These are phyloP conservation scores for Alca torda DNA, from an alignment of 2,797 vertebrate species.

Conservation along the genomic window DNA sequence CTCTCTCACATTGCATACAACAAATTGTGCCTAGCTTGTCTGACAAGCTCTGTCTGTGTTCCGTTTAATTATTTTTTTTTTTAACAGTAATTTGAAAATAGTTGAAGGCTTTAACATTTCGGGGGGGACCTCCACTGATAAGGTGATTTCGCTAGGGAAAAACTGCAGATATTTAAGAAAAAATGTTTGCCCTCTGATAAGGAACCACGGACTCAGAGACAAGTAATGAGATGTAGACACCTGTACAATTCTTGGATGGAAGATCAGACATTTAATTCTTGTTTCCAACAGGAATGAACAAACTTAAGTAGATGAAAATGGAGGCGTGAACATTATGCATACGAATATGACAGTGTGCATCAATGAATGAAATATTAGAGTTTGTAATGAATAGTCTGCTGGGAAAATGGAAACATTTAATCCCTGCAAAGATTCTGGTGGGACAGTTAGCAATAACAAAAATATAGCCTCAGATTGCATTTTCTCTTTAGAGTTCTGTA, in stretches of 20 bases:
- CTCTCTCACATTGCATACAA: not conserved
- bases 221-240: not conserved
- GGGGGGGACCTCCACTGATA: not conserved
- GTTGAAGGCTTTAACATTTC: not conserved
- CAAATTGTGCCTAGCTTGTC: not conserved
- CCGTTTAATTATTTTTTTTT: not conserved
- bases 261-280: not conserved
- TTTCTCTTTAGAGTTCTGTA: not conserved
- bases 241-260: not conserved
- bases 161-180: not conserved
- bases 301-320: not conserved
- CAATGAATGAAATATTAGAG: not conserved
- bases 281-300: not conserved
- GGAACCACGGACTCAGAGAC: not conserved
- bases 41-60: not conserved
- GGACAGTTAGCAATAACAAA: not conserved
- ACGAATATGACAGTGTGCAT: not conserved
- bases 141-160: not conserved
- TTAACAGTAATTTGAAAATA: not conserved
- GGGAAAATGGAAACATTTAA: not conserved
- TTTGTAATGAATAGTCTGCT: not conserved
- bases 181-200: not conserved
- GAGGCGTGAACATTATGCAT: not conserved
- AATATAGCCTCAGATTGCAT: not conserved
- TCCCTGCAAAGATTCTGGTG: not conserved